Evolutionary conservation across 2,888 invertebrate genomes (phyloP), one percentile per base, ranked within the genome.

Genomic region (Octodonta nipae): DNA sequence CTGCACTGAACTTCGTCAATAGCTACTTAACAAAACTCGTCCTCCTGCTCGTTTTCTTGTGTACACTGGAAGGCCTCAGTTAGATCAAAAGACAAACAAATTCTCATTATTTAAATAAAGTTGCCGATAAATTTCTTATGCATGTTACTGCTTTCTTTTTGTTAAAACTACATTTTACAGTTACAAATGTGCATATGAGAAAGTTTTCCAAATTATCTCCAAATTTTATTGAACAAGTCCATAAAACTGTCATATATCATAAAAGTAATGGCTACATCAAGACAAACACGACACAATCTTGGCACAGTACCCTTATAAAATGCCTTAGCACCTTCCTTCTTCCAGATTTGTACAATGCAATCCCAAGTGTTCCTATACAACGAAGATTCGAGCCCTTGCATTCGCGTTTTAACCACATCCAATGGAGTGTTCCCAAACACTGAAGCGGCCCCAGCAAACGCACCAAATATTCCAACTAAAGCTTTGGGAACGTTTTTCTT

Each of bases 281-380:
- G 68, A 43, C 96, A 96, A 1, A 98, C 98, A 40, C 98, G 75
- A 50, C 92, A 80, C 50, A 98, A 68, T 35, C 98, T 71, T 1
- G 98, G 98, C 28, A 98, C 82, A 0, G 96, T 98, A 44, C 98
- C 98, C 64, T 98, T 99, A 72, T 98, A 98, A 70, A 99, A 99
- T 62, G 93, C 98, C 25, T 66, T 58, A 2, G 87, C 78, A 8
- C 98, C 98, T 64, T 99, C 98, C 32, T 92, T 72, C 53, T 76
- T 84, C 80, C 87, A 85, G 28, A 96, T 91, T 63, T 91, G 72
- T 37, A 83, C 51, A 43, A 84, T 81, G 63, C 98, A 99, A 58
- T 98, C 93, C 51, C 79, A 63, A 0, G 95, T 96, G 58, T 70
- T 85, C 64, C 86, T 93, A 66, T 99, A 98, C 58, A 92, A 92